Percentiles rank a stretch among this genome's conserved stretches.
phyloP scores from a whole-genome alignment of 2,113 vertebrate species.

The Anas platyrhynchos region DNA sequence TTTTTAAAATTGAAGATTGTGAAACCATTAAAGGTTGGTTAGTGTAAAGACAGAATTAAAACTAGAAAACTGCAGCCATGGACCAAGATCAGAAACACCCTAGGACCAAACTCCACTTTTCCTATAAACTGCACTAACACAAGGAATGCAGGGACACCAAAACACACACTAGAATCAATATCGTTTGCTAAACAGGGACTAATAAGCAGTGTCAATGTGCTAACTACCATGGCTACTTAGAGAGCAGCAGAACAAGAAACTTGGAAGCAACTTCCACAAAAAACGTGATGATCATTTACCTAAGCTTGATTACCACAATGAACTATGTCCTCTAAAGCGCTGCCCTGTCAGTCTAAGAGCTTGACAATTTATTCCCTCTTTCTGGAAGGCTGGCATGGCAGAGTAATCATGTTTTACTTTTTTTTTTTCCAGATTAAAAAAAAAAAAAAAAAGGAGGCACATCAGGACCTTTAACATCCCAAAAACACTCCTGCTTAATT shows the following conservation, averaged over 20 bases:
- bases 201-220: too few relatives aligned
- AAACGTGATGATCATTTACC: rapidly evolving
- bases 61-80: background rate
- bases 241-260: background rate
- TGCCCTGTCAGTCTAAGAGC: background rate
- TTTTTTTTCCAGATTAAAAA: too few relatives aligned
- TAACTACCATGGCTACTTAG: rapidly evolving
- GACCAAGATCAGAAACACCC: background rate
- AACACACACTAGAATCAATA: rapidly evolving
- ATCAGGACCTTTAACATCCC: background rate
- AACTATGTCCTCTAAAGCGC: background rate
- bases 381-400: background rate
- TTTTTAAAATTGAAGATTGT: background rate
- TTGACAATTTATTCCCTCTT: background rate
- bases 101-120: background rate
- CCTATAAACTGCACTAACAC: rapidly evolving
- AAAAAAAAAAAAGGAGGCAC: background rate
- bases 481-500: background rate
- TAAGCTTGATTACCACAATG: background rate
- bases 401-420: background rate
- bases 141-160: background rate
- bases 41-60: background rate
- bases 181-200: background rate
- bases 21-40: background rate
- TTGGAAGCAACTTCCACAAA: background rate